Conservation (phyloP, 2,888 invertebrate genomes). For the Amphipyra tragopoginis region DNA sequence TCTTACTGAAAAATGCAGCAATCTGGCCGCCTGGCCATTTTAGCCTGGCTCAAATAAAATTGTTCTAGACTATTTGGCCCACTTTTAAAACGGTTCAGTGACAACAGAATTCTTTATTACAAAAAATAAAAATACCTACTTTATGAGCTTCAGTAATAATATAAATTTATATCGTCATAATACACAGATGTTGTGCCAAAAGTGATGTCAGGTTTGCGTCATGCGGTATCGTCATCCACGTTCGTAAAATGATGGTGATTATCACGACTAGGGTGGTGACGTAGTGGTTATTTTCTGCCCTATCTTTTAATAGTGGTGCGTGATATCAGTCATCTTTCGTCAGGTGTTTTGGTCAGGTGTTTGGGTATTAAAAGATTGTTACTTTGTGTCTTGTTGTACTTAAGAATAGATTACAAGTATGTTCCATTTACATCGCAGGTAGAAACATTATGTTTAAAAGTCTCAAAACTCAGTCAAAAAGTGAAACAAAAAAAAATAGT, state of each 20-base stretch:
- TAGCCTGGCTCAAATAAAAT: not conserved
- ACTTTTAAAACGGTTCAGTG: conserved; percentile 23
- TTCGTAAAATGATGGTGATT: conserved; percentile 27
- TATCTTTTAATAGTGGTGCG: conserved; percentile 27
- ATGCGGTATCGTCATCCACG: conserved; percentile 35
- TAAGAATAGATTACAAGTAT: too few species aligned
- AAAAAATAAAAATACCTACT: conserved; percentile 22
- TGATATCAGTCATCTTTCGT: conserved; percentile 16
- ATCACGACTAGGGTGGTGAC: conserved; percentile 32
- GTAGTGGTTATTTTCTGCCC: conserved; percentile 25
- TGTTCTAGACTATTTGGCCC: conserved; percentile 14
- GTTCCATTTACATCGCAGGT: too few species aligned
- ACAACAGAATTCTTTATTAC: conserved; percentile 14
- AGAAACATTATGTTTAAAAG: too few species aligned
- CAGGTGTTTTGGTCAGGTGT: conserved; percentile 6
- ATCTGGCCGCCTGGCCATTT: not conserved
- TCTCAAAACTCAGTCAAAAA: too few species aligned
- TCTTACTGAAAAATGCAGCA: not conserved
- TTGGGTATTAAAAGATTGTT: too few species aligned
- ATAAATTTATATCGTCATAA: conserved; percentile 46
- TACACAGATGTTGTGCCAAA: conserved; percentile 47
- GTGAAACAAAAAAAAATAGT: too few species aligned
- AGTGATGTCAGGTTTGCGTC: conserved; percentile 56
- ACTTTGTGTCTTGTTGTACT: too few species aligned
- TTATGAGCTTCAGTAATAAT: conserved; percentile 40